A percentile compares a stretch with the other conserved stretches of the same genome.
Evolutionary conservation across 2,888 invertebrate genomes (phyloP).

Genomic region (Venusia cambrica): DNA sequence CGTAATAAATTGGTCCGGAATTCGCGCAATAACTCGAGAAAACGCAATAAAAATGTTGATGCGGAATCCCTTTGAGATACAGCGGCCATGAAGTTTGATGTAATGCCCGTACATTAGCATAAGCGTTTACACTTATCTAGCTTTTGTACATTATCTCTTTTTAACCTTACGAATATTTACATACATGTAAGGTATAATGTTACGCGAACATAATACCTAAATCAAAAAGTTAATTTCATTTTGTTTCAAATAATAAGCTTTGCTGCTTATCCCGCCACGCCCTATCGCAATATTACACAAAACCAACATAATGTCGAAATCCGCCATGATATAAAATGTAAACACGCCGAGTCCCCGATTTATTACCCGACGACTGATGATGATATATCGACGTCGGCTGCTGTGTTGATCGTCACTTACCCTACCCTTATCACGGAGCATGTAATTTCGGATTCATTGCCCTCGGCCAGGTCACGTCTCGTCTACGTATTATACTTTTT

Average conservation of each 20-base stretch:
- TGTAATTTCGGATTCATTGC: slow-evolving; percentile 77
- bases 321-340: slow-evolving; percentile 53
- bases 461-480: slow-evolving; percentile 52
- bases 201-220: too few relatives aligned
- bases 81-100: slow-evolving; percentile 36
- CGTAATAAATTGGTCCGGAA: slow-evolving; percentile 76
- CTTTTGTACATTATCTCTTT: slow-evolving; percentile 14
- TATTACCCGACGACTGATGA: slow-evolving; percentile 74
- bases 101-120: slow-evolving; percentile 31
- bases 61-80: slow-evolving; percentile 40
- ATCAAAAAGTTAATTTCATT: slow-evolving; percentile 12
- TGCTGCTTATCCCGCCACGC: slow-evolving; percentile 9
- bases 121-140: slow-evolving; percentile 23
- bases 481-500: slow-evolving; percentile 52
- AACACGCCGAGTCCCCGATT: slow-evolving; percentile 64
- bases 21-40: slow-evolving; percentile 64
- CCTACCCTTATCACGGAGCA: slow-evolving; percentile 75
- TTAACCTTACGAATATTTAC: slow-evolving; percentile 4
- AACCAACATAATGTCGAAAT: slow-evolving; percentile 38
- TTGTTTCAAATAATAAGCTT: slow-evolving; percentile 7
- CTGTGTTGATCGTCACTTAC: slow-evolving; percentile 76
- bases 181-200: too few relatives aligned
- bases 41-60: slow-evolving; percentile 63
- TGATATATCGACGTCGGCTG: slow-evolving; percentile 78
- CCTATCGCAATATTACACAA: slow-evolving; percentile 30